Evolutionary conservation across 2,888 invertebrate species (phyloP).

Genomic region (Tetragonisca angustula): DNA sequence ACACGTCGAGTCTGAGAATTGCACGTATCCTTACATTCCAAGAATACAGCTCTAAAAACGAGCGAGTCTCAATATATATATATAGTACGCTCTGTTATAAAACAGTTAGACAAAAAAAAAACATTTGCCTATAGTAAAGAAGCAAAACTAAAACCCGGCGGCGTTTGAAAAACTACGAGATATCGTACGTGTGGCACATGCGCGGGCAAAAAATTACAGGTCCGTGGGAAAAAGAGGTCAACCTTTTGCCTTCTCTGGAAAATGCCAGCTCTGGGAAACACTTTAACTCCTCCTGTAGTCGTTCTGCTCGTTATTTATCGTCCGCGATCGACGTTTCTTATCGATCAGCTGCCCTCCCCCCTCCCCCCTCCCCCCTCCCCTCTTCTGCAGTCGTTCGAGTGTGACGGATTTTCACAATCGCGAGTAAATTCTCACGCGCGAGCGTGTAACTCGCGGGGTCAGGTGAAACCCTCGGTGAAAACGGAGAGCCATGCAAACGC

Average conservation of each 20-base stretch:
- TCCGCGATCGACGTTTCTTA: constrained; percentile 7
- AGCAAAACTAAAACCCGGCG: not conserved
- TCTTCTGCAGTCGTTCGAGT: no score
- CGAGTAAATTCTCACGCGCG: constrained; percentile 1
- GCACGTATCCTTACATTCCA: not conserved
- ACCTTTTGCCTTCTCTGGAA: not conserved
- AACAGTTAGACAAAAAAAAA: not conserved
- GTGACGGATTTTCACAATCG: not conserved
- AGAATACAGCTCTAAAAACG: no score
- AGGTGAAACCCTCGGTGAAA: not conserved
- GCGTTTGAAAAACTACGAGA: constrained; percentile 6
- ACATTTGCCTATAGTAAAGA: no score
- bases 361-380: no score
- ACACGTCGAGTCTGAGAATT: accelerated
- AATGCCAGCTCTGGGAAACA: constrained; percentile 1
- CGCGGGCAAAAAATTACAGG: not conserved
- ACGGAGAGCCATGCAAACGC: constrained; percentile 18
- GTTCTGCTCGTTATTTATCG: not conserved
- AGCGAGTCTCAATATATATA: no score
- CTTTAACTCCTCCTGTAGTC: constrained; percentile 17
- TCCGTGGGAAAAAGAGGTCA: constrained; percentile 11
- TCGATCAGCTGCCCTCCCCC: not conserved
- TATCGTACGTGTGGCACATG: not conserved
- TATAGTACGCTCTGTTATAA: not conserved
- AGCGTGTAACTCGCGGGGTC: not conserved